Percentiles rank a stretch among this genome's conserved stretches.
Conservation (phyloP, 1,140 invertebrate genomes). For the Drosophila sechellia region DNA sequence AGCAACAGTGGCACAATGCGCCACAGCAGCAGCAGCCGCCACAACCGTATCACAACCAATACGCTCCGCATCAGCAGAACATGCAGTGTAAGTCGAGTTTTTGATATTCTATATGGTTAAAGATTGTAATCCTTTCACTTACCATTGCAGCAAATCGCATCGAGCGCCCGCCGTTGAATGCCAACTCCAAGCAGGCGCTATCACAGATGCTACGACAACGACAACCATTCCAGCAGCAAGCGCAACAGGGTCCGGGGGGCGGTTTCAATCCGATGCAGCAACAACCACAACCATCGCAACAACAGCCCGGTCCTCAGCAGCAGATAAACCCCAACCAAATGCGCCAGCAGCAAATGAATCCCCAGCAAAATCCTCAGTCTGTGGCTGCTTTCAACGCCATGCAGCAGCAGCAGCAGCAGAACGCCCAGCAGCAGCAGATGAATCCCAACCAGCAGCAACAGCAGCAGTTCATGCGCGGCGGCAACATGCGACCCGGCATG, state of each 20-base stretch:
- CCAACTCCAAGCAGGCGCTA: conserved; percentile 92
- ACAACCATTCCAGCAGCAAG: conserved; percentile 86
- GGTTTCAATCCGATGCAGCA: conserved; percentile 86
- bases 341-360: conserved; percentile 72
- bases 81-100: conserved; percentile 60
- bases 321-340: conserved; percentile 70
- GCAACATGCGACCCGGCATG: conserved; percentile 84
- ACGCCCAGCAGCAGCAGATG: conserved; percentile 58
- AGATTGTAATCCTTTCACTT: not conserved
- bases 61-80: conserved; percentile 64
- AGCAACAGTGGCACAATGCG: conserved; percentile 70
- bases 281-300: conserved; percentile 76
- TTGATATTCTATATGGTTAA: too few species aligned
- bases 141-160: conserved; percentile 87
- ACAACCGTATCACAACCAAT: conserved; percentile 73
- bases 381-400: conserved; percentile 84
- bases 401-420: conserved; percentile 72
- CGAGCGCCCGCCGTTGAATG: conserved; percentile 88
- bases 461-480: conserved; percentile 74
- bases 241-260: conserved; percentile 63
- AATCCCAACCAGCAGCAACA: conserved; percentile 76
- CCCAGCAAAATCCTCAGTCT: conserved; percentile 84
- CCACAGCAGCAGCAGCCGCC: conserved; percentile 76
- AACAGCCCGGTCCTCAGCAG: conserved; percentile 61
- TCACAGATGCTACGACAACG: conserved; percentile 93